Base-by-base conservation (phyloP, 2,113 vertebrate genomes). In the Holacanthus passer region DNA sequence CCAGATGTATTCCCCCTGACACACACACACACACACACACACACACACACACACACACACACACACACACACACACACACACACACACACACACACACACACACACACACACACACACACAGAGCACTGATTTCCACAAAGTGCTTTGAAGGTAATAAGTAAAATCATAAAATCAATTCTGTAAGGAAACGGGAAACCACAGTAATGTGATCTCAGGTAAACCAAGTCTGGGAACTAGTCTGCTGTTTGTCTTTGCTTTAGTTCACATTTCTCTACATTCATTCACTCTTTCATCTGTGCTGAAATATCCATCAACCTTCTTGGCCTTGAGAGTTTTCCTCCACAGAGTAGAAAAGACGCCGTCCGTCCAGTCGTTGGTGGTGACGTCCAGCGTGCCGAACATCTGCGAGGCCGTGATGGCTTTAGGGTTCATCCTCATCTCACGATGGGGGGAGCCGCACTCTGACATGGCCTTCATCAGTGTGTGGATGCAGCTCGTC, bases 361-460 rank as follows among this genome's bases (percentile, higher is more conserved):
- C 96, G 90, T 97, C 96, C 53, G 96, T 97, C 96, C 96, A 97
- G 92, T 97, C 96, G 86, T 97, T 97, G 88, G 96, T 97, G 83
- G 96, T 95, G 79, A 96, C 95, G 85, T 97, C 96, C 84, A 97
- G 94, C 12, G 90, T 95, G 79, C 96, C 96, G 29, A 97, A 97
- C 96, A 97, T 97, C 94, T 97, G 96, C 47, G 96, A 92, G 65
- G 96, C 96, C 37, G 95, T 97, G 88, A 97, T 95, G 77, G 96
- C 96, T 84, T 97, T 97, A 41, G 96, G 96, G 87, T 97, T 97
- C 96, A 97, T 97, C 91, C 96, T 95, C 96, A 97, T 96, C 90
- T 97, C 96, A 74, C 94, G 95, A 92, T 97, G 96, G 55, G 95
- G 93, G 10, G 81, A 85, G 66, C 96, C 95, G 59, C 96, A 97